Base-by-base conservation (phyloP, 2,113 vertebrate genomes). In the Rostratula benghalensis region DNA sequence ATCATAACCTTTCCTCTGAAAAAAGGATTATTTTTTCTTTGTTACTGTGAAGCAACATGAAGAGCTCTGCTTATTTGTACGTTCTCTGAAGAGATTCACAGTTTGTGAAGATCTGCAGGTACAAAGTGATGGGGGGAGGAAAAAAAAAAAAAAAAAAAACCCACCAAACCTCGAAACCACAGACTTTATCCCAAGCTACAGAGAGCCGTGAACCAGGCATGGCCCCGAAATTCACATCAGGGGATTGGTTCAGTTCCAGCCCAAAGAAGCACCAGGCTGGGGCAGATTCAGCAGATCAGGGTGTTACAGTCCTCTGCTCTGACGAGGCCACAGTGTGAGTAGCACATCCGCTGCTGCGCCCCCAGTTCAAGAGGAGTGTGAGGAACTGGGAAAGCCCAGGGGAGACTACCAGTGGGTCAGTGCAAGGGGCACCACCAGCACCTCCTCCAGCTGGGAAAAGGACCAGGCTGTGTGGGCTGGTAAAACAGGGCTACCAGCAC, bases 231-330 rank as follows among this genome's bases (percentile, higher is more conserved):
- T 2, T 18, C 1, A 0, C 2, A 1, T 15, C n/a, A 17, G 22
- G 31, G 30, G 25, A 4, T 12, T 9, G 6, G 43, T 27, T 21
- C 35, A 35, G 1, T 31, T 18, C 33, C 11, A 31, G 43, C 31
- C 78, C 28, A 19, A 23, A 20, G n/a, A 22, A 20, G 7, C 67
- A 54, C 1, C 23, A 13, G 21, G 31, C 21, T 15, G 80, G 0
- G 31, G n/a, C n/a, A n/a, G n/a, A n/a, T n/a, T n/a, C 11, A 0
- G 41, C 33, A 21, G 18, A 8, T 0, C 0, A 20, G 7, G 71
- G n/a, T 1, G 3, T 28, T 3, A 10, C 0, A 0, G 48, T 2
- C 27, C 73, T 31, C 33, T 33, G 57, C 51, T 50, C 74, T 10
- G 2, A 33, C 2, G 1, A 68, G 54, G 73, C 3, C 61, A 7